These are phyloP conservation scores for Eudorcas thomsonii DNA, from an alignment of 2,113 vertebrate species.

Conservation along the genomic window DNA sequence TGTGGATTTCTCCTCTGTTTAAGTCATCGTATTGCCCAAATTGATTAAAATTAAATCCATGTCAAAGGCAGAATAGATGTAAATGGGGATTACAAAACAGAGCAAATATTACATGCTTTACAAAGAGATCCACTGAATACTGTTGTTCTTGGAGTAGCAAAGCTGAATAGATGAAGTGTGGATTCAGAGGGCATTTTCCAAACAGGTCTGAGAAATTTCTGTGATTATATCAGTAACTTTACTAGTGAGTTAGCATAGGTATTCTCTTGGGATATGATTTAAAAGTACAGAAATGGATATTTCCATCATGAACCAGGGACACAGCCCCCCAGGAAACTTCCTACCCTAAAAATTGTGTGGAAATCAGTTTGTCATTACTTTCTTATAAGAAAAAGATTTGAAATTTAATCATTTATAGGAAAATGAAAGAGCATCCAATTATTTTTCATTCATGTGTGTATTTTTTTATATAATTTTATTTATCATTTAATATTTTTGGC, in stretches of 20 bases:
- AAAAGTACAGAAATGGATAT: slow-evolving; percentile 23
- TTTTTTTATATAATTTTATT: not conserved
- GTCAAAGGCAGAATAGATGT: not conserved
- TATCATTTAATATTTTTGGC: not conserved
- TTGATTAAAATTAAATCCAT: slow-evolving; percentile 1
- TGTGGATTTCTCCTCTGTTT: not conserved
- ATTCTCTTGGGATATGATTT: slow-evolving; percentile 26
- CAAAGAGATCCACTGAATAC: not conserved
- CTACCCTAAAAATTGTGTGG: slow-evolving; percentile 41
- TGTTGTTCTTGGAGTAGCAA: not conserved
- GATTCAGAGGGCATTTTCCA: slow-evolving; percentile 18
- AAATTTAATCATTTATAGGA: slow-evolving; percentile 58
- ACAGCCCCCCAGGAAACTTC: not conserved
- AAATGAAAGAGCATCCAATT: slow-evolving; percentile 47
- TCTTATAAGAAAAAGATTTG: slow-evolving; percentile 49
- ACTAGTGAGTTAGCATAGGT: slow-evolving; percentile 16
- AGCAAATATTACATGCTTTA: not conserved
- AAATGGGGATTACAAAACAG: slow-evolving; percentile 30
- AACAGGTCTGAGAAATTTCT: slow-evolving; percentile 17
- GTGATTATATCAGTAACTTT: slow-evolving; percentile 9
- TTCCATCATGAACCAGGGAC: slow-evolving; percentile 18
- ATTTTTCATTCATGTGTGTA: slow-evolving; percentile 30
- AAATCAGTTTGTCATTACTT: slow-evolving; percentile 42
- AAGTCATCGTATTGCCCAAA: not conserved
- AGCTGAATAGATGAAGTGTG: not conserved